Evolutionary conservation across 2,797 vertebrate genomes (phyloP), one percentile per base, ranked within the genome.

Genomic region (Tangara arthus): DNA sequence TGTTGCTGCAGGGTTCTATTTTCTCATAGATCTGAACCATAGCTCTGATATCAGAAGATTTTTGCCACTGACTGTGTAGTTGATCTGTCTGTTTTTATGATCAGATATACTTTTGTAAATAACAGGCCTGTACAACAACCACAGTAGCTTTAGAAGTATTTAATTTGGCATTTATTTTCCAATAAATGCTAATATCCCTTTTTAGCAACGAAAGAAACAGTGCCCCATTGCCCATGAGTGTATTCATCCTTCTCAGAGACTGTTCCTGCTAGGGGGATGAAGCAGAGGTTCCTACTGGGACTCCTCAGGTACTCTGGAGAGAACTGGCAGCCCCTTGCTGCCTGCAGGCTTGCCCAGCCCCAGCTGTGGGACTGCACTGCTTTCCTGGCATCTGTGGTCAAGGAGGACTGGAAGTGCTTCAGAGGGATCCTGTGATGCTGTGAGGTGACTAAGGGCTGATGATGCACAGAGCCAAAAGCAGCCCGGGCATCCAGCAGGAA

Each of bases 371-470:
- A 49, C 71, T 60, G 46, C 56, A 22, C 52, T 32, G 57, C 68
- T 59, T 82, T 59, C 79, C 78, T 69, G 27, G 72, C 27, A 6
- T n/a, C 61, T 94, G 85, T 49, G 71, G 87, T 41, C 66, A 68
- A 69, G 75, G 50, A 87, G 37, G 35, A 59, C 89, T 89, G 89
- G 83, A 84, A 89, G 71, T 55, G 79, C 93, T 77, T 87, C 83
- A 52, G 66, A 89, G 72, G 66, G 66, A 69, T 49, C 76, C 81
- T 53, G 68, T 12, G 49, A 55, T n/a, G 72, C 85, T 2, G 0
- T 11, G 64, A 16, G 2, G 2, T 63, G 83, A 91, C 65, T 64
- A 47, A 34, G 30, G 85, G 78, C 71, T 82, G 66, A 16, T 3
- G 63, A 23, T 35, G 65, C 50, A 68, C 77, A 16, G 39, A 86